Evolutionary conservation across 2,888 invertebrate species (phyloP), one percentile per base, ranked within the genome.

Genomic region (Eupelmus urozonus): DNA sequence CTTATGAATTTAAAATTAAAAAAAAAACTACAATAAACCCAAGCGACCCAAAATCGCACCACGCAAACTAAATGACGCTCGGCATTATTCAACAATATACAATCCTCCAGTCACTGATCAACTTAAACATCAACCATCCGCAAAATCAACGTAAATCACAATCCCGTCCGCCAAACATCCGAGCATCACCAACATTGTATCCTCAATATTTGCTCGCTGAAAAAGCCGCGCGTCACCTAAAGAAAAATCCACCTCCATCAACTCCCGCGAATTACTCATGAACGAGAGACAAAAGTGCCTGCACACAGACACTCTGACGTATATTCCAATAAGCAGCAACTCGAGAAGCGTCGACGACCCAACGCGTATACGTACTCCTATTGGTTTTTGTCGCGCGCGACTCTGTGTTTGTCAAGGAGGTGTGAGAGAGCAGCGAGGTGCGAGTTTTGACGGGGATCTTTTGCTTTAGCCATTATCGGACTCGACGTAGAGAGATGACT

Each of bases 361-460:
- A 18, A 0, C 16, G 13, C 16, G 45, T 45, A 7, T 13, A 45
- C 45, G 45, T 16, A 29, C 34, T 57, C n/a, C 0, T 16, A 16
- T 51, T 20, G 9, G 51, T 60, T 53, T 25, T 27, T 11, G 16
- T 23, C 27, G 18, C 5, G 49, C 27, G 9, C 34, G 23, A 23
- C n/a, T 57, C 42, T 25, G 25, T 69, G 62, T 75, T 75, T 75
- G 69, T 53, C 53, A 40, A 69, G 27, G 20, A 42, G 16, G 23
- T 18, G 23, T 29, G 23, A 2, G 4, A 9, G n/a, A 11, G 63
- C 0, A 23, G 20, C n/a, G 51, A 80, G 80, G 80, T 80, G 80
- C 67, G 80, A 80, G 20, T 67, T 80, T 77, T 77, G 77, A 71
- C 80, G 73, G 74, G 20, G 55, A 62, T 45, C 62, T 80, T 77